phyloP scores from a whole-genome alignment of 2,888 invertebrate species.

The Drosophila sordidula region DNA sequence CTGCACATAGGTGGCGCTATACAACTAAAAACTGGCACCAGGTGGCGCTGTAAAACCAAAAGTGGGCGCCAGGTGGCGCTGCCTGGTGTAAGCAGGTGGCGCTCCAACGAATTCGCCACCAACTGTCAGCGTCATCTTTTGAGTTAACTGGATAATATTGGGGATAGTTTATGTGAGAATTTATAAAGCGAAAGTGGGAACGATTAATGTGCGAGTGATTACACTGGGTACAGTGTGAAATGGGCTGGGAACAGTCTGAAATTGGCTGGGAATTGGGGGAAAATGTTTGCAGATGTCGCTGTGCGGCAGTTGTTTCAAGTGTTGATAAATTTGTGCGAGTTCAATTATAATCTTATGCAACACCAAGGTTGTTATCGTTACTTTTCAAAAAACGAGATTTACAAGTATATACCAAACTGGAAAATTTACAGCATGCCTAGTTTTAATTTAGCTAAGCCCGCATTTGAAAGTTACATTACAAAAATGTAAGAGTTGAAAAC shows the following conservation, averaged over 20 bases:
- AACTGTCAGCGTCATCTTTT: constrained; percentile 20
- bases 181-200: constrained; percentile 4
- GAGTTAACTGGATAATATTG: neutral
- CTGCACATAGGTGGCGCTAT: neutral
- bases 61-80: neutral
- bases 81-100: constrained; percentile 7
- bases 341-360: neutral
- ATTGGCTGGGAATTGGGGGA: neutral
- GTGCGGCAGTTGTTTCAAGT: neutral
- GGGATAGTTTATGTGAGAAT: constrained; percentile 8
- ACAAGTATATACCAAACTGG: too few relatives aligned
- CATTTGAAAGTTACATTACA: too few relatives aligned
- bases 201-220: too few relatives aligned
- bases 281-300: constrained; percentile 1
- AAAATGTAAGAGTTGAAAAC: too few relatives aligned
- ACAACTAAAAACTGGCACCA: neutral
- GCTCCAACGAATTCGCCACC: constrained; percentile 11
- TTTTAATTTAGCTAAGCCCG: too few relatives aligned
- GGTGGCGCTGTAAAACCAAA: neutral
- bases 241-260: neutral
- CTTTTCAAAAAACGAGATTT: neutral
- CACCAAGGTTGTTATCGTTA: neutral
- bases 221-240: neutral
- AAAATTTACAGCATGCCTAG: too few relatives aligned
- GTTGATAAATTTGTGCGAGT: neutral